Base-by-base conservation (phyloP, 2,888 invertebrate genomes). In the Boloria euphrosyne region DNA sequence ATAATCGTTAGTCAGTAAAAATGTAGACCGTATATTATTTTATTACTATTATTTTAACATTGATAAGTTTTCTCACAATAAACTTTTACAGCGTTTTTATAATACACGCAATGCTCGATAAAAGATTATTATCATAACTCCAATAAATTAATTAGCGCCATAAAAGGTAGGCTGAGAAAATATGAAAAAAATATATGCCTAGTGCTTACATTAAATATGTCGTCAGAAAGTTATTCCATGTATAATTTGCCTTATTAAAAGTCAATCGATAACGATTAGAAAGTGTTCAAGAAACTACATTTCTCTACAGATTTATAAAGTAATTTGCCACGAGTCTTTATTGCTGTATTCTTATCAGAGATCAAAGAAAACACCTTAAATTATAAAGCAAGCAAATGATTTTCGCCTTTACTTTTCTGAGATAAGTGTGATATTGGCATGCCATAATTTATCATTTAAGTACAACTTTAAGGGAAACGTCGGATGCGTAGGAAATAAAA, bases 401-500 rank as follows among this genome's bases (percentile, higher is more conserved):
- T 59, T 54, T 53, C 7, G 13, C 10, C 53, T 44, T 66, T 66
- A 54, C 16, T n/a, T 0, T 13, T 17, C 3, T 22, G 0, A 0
- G 1, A 16, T 64, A 54, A 49, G 38, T 14, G 18, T 31, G 47
- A 61, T 64, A 53, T 51, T 70, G 43, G 49, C 50, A 31, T 69
- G 51, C 27, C 4, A 10, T 4, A 47, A 50, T 22, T 52, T 51
- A 47, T 18, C 51, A 17, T 51, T 49, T 53, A 47, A 47, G 38
- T 22, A 16, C 13, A 57, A 52, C 44, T 22, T 49, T 60, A 57
- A 57, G 60, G 61, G 14, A 43, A 43, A 31, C 22, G 51, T 65
- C 65, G 60, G 62, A 62, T 65, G 51, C 74, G 75, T 77, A 64
- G 73, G 68, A 71, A 67, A 77, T 80, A 80, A 82, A 83, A 83